These are phyloP conservation scores for Choloepus didactylus DNA, from an alignment of 2,797 vertebrate species.

Conservation along the genomic window DNA sequence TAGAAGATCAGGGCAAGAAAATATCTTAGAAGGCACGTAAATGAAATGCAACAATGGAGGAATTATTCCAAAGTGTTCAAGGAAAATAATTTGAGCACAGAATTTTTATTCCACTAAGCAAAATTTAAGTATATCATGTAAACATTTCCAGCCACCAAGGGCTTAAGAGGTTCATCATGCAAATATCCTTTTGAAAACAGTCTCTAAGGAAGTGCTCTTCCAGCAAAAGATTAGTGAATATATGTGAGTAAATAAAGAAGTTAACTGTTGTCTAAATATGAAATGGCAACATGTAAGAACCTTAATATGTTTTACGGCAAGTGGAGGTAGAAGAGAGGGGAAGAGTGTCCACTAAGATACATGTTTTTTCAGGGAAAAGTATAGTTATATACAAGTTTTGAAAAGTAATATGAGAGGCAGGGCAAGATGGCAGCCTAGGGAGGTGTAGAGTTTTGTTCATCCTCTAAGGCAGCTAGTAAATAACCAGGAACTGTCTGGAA, in stretches of 20 bases:
- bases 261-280: background rate
- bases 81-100: background rate
- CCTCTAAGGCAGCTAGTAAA: no score
- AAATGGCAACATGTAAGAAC: no score
- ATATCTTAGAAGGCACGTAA: background rate
- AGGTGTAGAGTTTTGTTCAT: no score
- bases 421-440: no score
- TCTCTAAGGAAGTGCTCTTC: background rate
- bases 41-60: background rate
- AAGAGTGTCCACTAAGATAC: background rate
- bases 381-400: background rate
- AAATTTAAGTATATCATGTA: background rate
- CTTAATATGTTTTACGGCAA: background rate
- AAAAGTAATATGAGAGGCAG: background rate
- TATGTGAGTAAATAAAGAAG: background rate
- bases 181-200: background rate
- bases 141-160: background rate
- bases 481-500: no score
- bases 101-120: background rate
- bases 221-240: background rate
- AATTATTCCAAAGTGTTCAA: background rate
- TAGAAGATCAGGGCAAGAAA: background rate
- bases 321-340: background rate
- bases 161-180: background rate
- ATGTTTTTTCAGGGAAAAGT: background rate